A percentile compares a stretch with the other conserved stretches of the same genome.
Evolutionary conservation across 2,888 invertebrate genomes (phyloP).

Genomic region (Epinotia nisella): DNA sequence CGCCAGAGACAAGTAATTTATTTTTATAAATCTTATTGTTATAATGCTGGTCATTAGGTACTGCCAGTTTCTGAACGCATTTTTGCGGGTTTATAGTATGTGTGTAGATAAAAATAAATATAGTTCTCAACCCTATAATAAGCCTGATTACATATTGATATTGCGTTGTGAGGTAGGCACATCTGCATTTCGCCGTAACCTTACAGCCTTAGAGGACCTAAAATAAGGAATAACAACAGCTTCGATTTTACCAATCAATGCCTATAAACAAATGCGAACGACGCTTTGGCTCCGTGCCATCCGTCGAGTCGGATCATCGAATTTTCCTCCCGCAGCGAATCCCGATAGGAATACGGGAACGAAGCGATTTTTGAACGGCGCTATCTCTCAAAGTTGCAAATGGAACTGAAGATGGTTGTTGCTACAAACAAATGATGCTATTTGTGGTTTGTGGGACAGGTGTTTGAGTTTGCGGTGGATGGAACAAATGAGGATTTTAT

Average conservation of each 20-base stretch:
- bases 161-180: no score
- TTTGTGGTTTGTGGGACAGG: slow-evolving; percentile 12
- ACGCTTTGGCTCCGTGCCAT: slow-evolving; percentile 42
- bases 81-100: no score
- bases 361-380: slow-evolving; percentile 12
- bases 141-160: no score
- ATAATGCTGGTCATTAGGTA: no score
- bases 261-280: slow-evolving; percentile 35
- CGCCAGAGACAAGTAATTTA: no score
- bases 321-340: slow-evolving; percentile 17
- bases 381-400: slow-evolving; percentile 24
- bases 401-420: slow-evolving; percentile 21
- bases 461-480: neutral
- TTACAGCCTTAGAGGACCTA: neutral
- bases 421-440: slow-evolving; percentile 25
- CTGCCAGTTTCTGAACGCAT: no score
- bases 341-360: slow-evolving; percentile 21
- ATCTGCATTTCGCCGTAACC: no score
- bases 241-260: slow-evolving; percentile 29
- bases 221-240: slow-evolving; percentile 4
- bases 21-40: no score
- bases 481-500: neutral
- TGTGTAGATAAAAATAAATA: no score
- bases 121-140: no score
- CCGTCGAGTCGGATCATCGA: slow-evolving; percentile 38